A percentile compares a stretch with the other conserved stretches of the same genome.
Evolutionary conservation across 2,113 vertebrate genomes (phyloP).

Genomic region (Crotalus helleri): DNA sequence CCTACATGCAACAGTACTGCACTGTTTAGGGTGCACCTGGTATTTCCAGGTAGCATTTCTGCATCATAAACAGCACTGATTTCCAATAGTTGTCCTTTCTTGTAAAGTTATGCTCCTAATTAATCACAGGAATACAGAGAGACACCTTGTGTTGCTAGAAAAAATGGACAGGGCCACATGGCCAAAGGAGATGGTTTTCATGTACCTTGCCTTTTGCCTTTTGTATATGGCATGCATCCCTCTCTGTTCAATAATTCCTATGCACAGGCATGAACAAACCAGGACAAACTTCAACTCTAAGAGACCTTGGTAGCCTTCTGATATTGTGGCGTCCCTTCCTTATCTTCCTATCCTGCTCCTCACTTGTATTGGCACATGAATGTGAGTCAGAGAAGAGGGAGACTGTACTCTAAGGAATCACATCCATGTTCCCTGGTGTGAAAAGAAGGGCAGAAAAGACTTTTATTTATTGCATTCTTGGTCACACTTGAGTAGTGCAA

Average conservation of each 20-base stretch:
- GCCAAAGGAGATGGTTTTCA: background rate
- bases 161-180: background rate
- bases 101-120: background rate
- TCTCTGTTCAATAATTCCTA: background rate
- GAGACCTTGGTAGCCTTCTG: background rate
- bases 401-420: background rate
- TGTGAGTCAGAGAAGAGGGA: background rate
- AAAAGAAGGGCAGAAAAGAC: background rate
- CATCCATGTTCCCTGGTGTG: background rate
- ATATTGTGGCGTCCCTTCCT: background rate
- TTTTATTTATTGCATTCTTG: background rate
- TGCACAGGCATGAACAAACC: background rate
- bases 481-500: background rate
- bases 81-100: background rate
- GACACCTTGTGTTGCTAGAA: slow-evolving; percentile 12
- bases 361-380: background rate
- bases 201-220: background rate
- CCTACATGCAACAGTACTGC: background rate
- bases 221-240: background rate
- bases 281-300: background rate
- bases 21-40: background rate
- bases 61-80: background rate
- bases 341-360: background rate
- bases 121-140: background rate
- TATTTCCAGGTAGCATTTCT: background rate